A percentile compares a stretch with the other conserved stretches of the same genome.
Conservation (phyloP, 2,888 invertebrate genomes). For the Thymelicus sylvestris region DNA sequence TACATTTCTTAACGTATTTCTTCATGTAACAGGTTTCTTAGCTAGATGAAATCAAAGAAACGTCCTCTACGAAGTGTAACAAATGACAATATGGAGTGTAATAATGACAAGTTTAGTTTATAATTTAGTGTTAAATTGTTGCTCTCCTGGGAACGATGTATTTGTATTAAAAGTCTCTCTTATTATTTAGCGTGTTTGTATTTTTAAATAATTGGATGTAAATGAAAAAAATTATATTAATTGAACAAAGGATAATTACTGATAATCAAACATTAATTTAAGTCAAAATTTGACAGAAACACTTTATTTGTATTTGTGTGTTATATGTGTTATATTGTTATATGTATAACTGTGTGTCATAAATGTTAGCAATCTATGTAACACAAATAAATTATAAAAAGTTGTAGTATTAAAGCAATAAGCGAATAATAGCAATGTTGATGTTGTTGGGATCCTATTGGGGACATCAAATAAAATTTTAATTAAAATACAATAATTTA, state of each 20-base stretch:
- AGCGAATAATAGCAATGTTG: neutral
- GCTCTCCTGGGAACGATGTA: neutral
- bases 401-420: neutral
- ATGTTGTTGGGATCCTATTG: neutral
- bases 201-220: neutral
- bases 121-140: neutral
- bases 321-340: neutral
- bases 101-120: conserved; percentile 6
- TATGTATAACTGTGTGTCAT: neutral
- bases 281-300: neutral
- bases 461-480: neutral
- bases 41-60: conserved; percentile 80
- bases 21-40: conserved; percentile 44
- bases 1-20: neutral
- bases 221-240: neutral
- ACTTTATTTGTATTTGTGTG: neutral
- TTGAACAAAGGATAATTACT: neutral
- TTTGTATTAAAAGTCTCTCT: neutral
- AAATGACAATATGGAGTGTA: conserved; percentile 73
- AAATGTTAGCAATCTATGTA: neutral
- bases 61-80: conserved; percentile 73
- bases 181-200: neutral
- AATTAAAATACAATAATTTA: too few species aligned
- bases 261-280: neutral
- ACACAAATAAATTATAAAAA: neutral